phyloP scores from a whole-genome alignment of 2,888 invertebrate genomes.

The Agrochola litura region DNA sequence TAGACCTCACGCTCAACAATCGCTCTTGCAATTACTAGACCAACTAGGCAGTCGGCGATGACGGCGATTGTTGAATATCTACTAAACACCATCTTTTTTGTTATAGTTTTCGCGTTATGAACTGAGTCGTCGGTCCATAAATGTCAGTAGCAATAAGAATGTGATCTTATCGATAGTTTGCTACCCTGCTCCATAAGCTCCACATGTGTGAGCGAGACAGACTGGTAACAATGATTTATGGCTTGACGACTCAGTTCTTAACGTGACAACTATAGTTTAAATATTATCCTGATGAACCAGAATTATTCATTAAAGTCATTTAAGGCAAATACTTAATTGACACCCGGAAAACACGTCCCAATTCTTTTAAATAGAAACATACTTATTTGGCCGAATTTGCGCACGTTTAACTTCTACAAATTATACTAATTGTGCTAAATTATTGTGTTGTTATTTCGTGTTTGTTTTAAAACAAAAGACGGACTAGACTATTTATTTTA shows the following conservation, averaged over 20 bases:
- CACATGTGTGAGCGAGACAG: too few relatives aligned
- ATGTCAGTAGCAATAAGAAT: too few relatives aligned
- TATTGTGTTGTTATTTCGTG: constrained; percentile 15
- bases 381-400: constrained; percentile 12
- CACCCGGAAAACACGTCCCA: constrained; percentile 30
- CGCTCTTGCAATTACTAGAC: not conserved
- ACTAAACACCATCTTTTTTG: not conserved
- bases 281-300: not conserved
- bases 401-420: constrained; percentile 11
- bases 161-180: too few relatives aligned
- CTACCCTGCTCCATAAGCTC: too few relatives aligned
- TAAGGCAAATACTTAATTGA: not conserved
- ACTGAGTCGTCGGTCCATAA: too few relatives aligned
- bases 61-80: not conserved
- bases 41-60: not conserved
- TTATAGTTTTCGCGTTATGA: too few relatives aligned
- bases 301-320: not conserved
- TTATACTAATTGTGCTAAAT: constrained; percentile 49
- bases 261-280: not conserved
- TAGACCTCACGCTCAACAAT: too few relatives aligned
- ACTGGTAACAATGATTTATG: too few relatives aligned
- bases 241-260: too few relatives aligned
- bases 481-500: not conserved
- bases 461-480: constrained; percentile 23
- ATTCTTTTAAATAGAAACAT: constrained; percentile 16